phyloP scores from a whole-genome alignment of 2,888 invertebrate species.

The Listrodromus nycthemerus region DNA sequence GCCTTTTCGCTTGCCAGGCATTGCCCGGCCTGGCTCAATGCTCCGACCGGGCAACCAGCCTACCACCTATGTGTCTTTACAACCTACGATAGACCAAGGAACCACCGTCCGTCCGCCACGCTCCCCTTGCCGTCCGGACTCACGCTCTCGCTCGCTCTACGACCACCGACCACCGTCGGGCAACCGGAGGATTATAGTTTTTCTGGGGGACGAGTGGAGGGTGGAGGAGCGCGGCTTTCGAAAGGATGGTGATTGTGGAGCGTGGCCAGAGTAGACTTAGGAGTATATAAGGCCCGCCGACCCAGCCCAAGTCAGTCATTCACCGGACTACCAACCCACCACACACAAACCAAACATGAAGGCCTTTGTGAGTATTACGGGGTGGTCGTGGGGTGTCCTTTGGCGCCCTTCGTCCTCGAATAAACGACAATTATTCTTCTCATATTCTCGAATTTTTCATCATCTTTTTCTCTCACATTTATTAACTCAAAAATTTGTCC shows the following conservation, averaged over 20 bases:
- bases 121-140: slow-evolving; percentile 64
- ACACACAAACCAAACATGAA: slow-evolving; percentile 84
- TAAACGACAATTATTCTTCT: slow-evolving; percentile 2
- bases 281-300: slow-evolving; percentile 84
- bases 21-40: slow-evolving; percentile 43
- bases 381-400: slow-evolving; percentile 66
- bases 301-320: slow-evolving; percentile 84
- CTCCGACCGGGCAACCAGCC: slow-evolving; percentile 50
- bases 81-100: slow-evolving; percentile 55
- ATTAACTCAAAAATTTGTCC: neutral
- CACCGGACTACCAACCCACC: slow-evolving; percentile 84
- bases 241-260: slow-evolving; percentile 84
- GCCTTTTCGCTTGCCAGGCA: slow-evolving; percentile 55
- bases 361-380: slow-evolving; percentile 84
- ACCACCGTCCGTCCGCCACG: slow-evolving; percentile 68
- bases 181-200: slow-evolving; percentile 81
- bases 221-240: slow-evolving; percentile 83
- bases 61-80: slow-evolving; percentile 55
- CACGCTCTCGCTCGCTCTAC: slow-evolving; percentile 49
- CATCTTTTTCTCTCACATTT: neutral
- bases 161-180: slow-evolving; percentile 65
- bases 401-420: slow-evolving; percentile 49
- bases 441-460: slow-evolving; percentile 13
- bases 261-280: slow-evolving; percentile 83
- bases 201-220: slow-evolving; percentile 77